Conservation (phyloP, 2,797 vertebrate genomes). For the Alosa sapidissima region DNA sequence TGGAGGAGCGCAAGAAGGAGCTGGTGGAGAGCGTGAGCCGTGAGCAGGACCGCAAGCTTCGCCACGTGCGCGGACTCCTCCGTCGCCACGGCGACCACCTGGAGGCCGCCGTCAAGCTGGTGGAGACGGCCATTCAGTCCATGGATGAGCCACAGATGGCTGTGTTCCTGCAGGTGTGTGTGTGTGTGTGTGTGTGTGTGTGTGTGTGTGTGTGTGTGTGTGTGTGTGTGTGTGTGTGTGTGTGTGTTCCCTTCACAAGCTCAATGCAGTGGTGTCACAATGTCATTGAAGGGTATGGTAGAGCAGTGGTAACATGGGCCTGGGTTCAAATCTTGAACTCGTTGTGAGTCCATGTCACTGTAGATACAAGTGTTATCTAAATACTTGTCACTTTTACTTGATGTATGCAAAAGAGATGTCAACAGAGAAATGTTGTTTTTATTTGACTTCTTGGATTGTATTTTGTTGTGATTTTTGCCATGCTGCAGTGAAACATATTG, state of each 20-base stretch:
- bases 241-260: too few relatives aligned
- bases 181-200: too few relatives aligned
- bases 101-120: slow-evolving; percentile 81
- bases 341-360: too few relatives aligned
- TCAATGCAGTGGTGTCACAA: neutral
- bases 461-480: neutral
- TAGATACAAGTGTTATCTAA: too few relatives aligned
- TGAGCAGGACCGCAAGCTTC: slow-evolving; percentile 82
- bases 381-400: too few relatives aligned
- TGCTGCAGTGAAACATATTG: neutral
- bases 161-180: slow-evolving; percentile 81
- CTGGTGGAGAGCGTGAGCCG: slow-evolving; percentile 76
- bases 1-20: slow-evolving; percentile 87
- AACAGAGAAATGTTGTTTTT: neutral
- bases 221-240: neutral
- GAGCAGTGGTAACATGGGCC: too few relatives aligned
- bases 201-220: too few relatives aligned
- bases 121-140: slow-evolving; percentile 84
- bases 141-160: slow-evolving; percentile 90
- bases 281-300: too few relatives aligned
- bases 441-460: neutral
- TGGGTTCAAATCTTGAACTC: too few relatives aligned
- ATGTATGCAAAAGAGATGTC: neutral
- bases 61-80: slow-evolving; percentile 76
- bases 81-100: slow-evolving; percentile 79